Conservation (phyloP, 2,113 vertebrate genomes). For the Periophthalmus modestus region DNA sequence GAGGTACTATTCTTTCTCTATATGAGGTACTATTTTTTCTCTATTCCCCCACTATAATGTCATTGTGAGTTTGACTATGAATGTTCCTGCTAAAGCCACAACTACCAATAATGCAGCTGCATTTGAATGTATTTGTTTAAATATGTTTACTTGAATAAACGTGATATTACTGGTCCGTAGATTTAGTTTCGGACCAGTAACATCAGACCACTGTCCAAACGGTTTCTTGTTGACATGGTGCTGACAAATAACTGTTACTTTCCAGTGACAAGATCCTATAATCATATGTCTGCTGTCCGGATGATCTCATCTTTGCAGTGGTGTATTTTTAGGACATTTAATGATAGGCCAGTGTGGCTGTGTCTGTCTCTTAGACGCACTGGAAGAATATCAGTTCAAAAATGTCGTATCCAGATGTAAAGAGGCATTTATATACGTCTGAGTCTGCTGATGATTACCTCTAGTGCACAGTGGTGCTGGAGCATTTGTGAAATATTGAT, state of each 20-base stretch:
- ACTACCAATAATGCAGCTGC: neutral
- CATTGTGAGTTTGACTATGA: neutral
- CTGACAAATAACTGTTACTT: slow-evolving; percentile 76
- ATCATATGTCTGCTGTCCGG: slow-evolving; percentile 57
- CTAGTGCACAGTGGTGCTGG: neutral
- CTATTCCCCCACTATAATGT: too few relatives aligned
- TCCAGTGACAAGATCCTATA: slow-evolving; percentile 72
- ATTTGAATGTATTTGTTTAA: neutral
- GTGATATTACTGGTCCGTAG: too few relatives aligned
- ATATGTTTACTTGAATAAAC: neutral
- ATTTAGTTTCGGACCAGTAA: neutral
- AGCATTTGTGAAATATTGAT: too few relatives aligned
- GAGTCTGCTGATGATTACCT: slow-evolving; percentile 12
- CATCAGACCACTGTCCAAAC: slow-evolving; percentile 27
- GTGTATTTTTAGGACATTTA: slow-evolving; percentile 72
- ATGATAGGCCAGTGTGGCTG: slow-evolving; percentile 63
- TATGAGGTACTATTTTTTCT: too few relatives aligned
- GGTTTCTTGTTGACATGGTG: slow-evolving; percentile 61
- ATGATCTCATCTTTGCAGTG: slow-evolving; percentile 69
- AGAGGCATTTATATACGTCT: slow-evolving; percentile 22
- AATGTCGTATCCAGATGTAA: slow-evolving; percentile 31
- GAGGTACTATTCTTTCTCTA: too few relatives aligned
- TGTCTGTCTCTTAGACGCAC: slow-evolving; percentile 43
- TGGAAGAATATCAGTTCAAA: slow-evolving; percentile 50
- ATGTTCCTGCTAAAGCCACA: neutral